These are phyloP conservation scores for Platysternon megacephalum DNA, from an alignment of 2,113 vertebrate species.

Conservation along the genomic window DNA sequence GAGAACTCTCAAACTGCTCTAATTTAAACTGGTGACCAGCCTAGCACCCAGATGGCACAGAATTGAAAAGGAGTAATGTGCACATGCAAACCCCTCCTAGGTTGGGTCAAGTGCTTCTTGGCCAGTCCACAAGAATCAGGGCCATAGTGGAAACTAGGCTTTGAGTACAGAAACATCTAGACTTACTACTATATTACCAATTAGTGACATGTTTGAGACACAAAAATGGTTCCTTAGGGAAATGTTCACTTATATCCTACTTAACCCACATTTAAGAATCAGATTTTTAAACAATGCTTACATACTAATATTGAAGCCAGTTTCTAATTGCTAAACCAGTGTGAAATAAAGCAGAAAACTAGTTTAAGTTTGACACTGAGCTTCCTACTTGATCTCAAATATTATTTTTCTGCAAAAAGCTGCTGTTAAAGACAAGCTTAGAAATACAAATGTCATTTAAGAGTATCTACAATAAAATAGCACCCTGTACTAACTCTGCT, in stretches of 20 bases:
- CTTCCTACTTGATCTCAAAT: not conserved
- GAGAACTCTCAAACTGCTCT: not conserved
- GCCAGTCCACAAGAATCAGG: not conserved
- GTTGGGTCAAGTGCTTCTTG: not conserved
- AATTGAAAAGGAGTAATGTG: not conserved
- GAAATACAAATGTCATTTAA: not conserved
- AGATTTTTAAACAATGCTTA: not conserved
- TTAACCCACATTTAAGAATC: not conserved
- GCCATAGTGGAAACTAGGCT: not conserved
- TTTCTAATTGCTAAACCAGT: not conserved
- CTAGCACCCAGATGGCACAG: not conserved
- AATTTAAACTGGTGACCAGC: not conserved
- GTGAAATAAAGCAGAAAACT: not conserved
- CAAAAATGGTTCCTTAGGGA: not conserved
- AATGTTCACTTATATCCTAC: not conserved
- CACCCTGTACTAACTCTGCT: not conserved
- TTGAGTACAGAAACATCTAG: not conserved
- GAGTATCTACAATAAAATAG: not conserved
- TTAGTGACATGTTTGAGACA: not conserved
- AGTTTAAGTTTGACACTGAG: not conserved
- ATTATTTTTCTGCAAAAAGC: not conserved
- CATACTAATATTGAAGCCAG: not conserved
- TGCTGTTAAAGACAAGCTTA: not conserved
- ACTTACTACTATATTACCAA: not conserved
- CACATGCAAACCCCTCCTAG: not conserved